Conservation (phyloP, 2,113 vertebrate species). For the Odontophorus gujanensis region DNA sequence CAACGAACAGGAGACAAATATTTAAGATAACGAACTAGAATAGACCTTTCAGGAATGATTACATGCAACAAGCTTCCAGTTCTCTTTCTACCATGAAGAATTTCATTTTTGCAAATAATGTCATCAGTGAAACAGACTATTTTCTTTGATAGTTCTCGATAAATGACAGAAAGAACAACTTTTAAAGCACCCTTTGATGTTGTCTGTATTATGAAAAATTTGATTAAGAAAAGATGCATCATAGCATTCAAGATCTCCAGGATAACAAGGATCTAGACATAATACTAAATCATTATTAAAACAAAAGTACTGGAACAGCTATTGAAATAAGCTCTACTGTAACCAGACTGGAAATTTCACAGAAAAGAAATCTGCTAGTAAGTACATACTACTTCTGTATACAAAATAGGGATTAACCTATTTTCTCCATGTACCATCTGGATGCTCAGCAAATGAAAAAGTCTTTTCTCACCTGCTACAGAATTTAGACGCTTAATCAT, state of each 20-base stretch:
- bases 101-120: not conserved
- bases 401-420: constrained; percentile 67
- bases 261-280: not conserved
- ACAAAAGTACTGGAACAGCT: not conserved
- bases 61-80: not conserved
- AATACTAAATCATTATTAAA: constrained; percentile 28
- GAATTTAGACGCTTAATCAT: constrained; percentile 24
- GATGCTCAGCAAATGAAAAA: constrained; percentile 40
- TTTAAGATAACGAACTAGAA: not conserved
- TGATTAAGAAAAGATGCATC: constrained; percentile 6
- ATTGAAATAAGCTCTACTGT: constrained; percentile 14
- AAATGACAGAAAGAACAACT: not conserved
- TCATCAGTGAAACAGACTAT: not conserved
- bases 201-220: not conserved
- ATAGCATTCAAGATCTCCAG: not conserved
- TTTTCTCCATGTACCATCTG: constrained; percentile 57
- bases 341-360: constrained; percentile 28
- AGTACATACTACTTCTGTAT: not conserved
- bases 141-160: not conserved
- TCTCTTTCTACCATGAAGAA: not conserved
- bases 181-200: not conserved
- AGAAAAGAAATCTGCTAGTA: constrained; percentile 44
- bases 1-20: not conserved
- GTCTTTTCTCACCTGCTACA: constrained; percentile 39
- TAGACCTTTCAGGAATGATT: not conserved